These are phyloP conservation scores for Brachionus plicatilis DNA, from an alignment of 1,140 invertebrate genomes.

Conservation along the genomic window DNA sequence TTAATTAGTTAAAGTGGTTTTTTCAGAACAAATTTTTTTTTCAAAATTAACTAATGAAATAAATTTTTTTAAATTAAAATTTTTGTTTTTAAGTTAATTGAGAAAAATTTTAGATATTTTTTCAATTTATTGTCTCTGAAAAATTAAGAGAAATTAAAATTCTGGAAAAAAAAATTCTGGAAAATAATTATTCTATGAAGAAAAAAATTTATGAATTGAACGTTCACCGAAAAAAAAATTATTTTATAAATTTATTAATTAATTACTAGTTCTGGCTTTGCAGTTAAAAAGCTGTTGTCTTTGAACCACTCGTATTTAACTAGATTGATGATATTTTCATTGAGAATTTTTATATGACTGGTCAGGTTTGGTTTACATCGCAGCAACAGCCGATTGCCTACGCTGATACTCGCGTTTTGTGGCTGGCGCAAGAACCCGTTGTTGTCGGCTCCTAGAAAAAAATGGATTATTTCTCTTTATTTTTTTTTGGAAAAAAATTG, in stretches of 20 bases:
- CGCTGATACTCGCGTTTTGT: background rate
- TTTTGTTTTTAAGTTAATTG: too few relatives aligned
- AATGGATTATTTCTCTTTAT: background rate
- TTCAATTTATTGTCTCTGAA: too few relatives aligned
- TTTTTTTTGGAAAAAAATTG: background rate
- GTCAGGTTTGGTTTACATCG: conserved; percentile 30
- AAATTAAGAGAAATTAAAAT: too few relatives aligned
- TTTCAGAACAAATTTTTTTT: too few relatives aligned
- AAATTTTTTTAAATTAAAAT: too few relatives aligned
- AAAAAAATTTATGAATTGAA: background rate
- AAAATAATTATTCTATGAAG: too few relatives aligned
- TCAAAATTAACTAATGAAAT: too few relatives aligned
- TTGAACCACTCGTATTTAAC: conserved; percentile 35
- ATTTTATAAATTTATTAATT: background rate
- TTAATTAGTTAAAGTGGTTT: too few relatives aligned
- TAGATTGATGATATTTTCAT: conserved; percentile 4
- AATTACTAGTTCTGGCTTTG: background rate
- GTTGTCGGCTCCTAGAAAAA: background rate
- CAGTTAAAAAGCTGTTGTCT: background rate
- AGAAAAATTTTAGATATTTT: too few relatives aligned
- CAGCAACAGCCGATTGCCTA: background rate
- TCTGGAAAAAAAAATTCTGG: background rate
- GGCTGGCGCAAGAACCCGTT: conserved; percentile 8
- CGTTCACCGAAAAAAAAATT: background rate
- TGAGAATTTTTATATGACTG: background rate